Evolutionary conservation across 30 jellyfish, hydroid and myxozoan species (phyloP).

Genomic region (Chrysaora quinquecirrha): DNA sequence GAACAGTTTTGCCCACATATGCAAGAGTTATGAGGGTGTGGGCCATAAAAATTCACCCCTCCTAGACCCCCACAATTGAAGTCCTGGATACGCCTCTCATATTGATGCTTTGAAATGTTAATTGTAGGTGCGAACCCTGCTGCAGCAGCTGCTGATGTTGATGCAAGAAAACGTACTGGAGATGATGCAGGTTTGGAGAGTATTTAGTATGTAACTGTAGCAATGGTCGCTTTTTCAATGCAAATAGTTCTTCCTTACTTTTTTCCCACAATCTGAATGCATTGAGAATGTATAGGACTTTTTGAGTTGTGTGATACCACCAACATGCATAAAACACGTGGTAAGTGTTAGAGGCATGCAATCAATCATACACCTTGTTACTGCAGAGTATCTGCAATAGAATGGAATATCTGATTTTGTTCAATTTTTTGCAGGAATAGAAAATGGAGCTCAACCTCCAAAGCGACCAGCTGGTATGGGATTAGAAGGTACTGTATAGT

Average conservation of each 20-base stretch:
- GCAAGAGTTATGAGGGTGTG: background rate
- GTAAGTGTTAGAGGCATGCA: background rate
- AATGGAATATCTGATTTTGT: too few relatives aligned
- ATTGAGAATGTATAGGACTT: background rate
- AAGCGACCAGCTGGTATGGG: constrained; percentile 33
- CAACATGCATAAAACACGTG: background rate
- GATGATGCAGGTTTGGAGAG: background rate
- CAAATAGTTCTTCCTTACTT: background rate
- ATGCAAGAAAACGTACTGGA: background rate
- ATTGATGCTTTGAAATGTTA: too few relatives aligned
- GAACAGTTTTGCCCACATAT: background rate
- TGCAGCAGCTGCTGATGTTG: background rate
- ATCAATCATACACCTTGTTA: too few relatives aligned
- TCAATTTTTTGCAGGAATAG: constrained; percentile 49
- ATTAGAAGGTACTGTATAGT: background rate
- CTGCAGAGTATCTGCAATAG: too few relatives aligned
- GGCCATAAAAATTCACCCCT: too few relatives aligned
- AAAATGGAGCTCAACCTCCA: constrained; percentile 57
- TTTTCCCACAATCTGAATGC: background rate
- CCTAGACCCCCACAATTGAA: too few relatives aligned
- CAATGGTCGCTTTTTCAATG: background rate
- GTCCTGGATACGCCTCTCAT: too few relatives aligned
- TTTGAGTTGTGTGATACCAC: background rate
- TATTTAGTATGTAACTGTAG: background rate
- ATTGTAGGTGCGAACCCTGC: background rate